Conservation (phyloP, 2,113 vertebrate genomes). For the Dromas ardeola region DNA sequence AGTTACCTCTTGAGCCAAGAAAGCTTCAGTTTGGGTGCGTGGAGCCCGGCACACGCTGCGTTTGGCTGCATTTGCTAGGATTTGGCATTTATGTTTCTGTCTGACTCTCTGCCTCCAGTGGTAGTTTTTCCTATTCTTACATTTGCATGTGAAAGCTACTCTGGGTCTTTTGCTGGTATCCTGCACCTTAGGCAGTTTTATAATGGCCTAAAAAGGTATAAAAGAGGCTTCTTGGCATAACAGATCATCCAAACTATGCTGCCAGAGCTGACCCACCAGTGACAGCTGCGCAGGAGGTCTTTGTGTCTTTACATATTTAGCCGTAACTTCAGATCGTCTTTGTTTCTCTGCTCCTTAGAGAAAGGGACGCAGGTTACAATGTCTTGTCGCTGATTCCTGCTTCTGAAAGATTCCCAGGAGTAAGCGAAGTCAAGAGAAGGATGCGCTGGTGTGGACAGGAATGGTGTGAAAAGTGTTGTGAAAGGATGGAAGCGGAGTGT, state of each 20-base stretch:
- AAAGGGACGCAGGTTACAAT: neutral
- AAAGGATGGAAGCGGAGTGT: neutral
- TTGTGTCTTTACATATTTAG: neutral
- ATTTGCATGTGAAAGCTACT: slow-evolving; percentile 33
- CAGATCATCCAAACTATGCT: neutral
- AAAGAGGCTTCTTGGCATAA: slow-evolving; percentile 1
- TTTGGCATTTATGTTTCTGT: neutral
- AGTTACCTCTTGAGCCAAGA: neutral
- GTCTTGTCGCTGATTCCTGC: neutral
- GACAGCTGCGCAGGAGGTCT: neutral
- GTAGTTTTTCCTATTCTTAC: neutral
- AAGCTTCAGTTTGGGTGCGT: neutral
- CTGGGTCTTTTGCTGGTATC: neutral
- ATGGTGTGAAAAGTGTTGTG: neutral
- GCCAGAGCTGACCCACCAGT: neutral
- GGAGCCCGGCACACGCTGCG: slow-evolving; percentile 2
- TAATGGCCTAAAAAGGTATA: neutral
- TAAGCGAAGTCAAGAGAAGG: neutral
- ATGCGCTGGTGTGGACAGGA: neutral
- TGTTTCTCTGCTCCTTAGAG: neutral
- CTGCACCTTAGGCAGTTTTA: neutral
- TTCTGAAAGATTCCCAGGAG: neutral
- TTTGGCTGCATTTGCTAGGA: neutral
- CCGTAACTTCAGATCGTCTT: neutral
- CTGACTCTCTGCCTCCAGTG: neutral